Evolutionary conservation across 2,888 invertebrate genomes (phyloP).

Genomic region (Epinotia nisella): DNA sequence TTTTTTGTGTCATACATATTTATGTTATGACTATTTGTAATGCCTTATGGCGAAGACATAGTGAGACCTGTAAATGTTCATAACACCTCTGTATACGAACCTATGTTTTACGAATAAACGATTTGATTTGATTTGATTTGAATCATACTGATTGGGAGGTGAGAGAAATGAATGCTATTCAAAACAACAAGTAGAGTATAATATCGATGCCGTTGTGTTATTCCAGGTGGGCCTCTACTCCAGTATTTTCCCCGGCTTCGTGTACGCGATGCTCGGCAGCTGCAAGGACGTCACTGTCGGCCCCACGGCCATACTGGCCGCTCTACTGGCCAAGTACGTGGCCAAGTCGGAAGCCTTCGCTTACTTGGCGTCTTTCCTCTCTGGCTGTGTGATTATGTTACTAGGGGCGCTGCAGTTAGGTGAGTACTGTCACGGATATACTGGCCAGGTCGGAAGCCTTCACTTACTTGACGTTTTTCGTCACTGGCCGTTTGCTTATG

Average conservation of each 20-base stretch:
- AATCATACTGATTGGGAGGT: no score
- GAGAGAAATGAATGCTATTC: no score
- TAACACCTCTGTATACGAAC: no score
- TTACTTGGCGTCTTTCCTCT: constrained; percentile 88
- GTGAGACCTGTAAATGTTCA: no score
- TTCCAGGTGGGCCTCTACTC: constrained; percentile 94
- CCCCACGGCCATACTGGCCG: constrained; percentile 95
- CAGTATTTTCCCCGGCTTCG: constrained; percentile 95
- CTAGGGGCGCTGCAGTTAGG: constrained; percentile 90
- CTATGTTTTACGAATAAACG: no score
- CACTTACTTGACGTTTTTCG: no score
- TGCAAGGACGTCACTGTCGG: constrained; percentile 91
- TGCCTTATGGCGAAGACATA: no score
- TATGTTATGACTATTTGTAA: no score
- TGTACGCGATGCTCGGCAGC: constrained; percentile 94
- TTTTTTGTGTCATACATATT: no score
- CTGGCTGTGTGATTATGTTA: constrained; percentile 89
- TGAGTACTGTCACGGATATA: constrained; percentile 87
- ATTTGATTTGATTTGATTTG: no score
- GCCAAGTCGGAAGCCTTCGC: constrained; percentile 88
- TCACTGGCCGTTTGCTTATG: no score
- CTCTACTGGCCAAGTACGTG: constrained; percentile 90
- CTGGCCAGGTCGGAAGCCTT: constrained; percentile 85
- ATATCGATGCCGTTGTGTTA: constrained; percentile 56
- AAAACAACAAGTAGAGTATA: no score